Percentiles rank a stretch among this genome's conserved stretches.
phyloP scores from a whole-genome alignment of 2,888 invertebrate species.

The Drosophila subsilvestris region DNA sequence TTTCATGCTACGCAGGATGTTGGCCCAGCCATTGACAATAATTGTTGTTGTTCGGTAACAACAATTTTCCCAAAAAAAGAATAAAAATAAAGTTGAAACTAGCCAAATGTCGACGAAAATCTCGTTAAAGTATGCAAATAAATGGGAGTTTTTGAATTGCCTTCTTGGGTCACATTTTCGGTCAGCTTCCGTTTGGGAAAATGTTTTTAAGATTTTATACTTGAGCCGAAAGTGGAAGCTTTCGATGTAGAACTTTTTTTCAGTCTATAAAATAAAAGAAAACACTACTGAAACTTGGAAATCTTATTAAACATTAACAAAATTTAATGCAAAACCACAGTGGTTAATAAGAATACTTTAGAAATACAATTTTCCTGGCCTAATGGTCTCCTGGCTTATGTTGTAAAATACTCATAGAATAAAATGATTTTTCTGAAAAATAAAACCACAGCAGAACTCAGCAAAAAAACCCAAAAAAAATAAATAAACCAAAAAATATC shows the following conservation, averaged over 20 bases:
- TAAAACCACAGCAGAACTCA: rapidly evolving
- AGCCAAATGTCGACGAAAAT: slow-evolving; percentile 31
- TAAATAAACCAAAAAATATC: background rate
- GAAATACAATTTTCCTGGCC: too few species aligned
- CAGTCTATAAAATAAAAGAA: background rate
- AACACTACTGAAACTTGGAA: too few species aligned
- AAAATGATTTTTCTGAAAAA: too few species aligned
- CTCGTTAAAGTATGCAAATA: slow-evolving; percentile 51
- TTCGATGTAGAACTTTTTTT: background rate
- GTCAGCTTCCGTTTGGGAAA: slow-evolving; percentile 8
- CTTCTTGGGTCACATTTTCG: slow-evolving; percentile 10
- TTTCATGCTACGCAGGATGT: slow-evolving; percentile 45
- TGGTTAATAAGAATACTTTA: too few species aligned
- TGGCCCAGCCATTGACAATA: slow-evolving; percentile 59
- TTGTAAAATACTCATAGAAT: too few species aligned
- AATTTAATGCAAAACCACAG: too few species aligned
- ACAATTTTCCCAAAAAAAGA: slow-evolving; percentile 14
- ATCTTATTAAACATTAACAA: too few species aligned
- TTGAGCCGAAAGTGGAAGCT: background rate
- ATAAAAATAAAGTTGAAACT: slow-evolving; percentile 23
- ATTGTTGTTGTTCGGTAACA: slow-evolving; percentile 52
- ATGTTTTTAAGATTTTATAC: slow-evolving; percentile 16
- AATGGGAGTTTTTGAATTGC: slow-evolving; percentile 29
- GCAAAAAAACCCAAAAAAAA: background rate
- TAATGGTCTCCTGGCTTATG: too few species aligned